Conservation (phyloP, 2,797 vertebrate genomes). For the Acipenser transmontanus region DNA sequence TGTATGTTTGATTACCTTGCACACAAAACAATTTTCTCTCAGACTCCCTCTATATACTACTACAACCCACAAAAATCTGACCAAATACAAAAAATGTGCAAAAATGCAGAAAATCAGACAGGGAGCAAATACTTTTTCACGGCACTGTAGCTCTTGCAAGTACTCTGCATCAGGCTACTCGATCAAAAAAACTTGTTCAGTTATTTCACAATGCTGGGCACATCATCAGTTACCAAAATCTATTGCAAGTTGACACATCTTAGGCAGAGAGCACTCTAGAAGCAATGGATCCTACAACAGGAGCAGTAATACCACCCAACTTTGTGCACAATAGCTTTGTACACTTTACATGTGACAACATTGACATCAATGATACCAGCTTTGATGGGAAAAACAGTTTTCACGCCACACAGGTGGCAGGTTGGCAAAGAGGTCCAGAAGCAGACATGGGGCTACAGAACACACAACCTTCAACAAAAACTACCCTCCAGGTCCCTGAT, state of each 20-base stretch:
- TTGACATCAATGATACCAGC: conserved; percentile 11
- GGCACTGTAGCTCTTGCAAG: neutral
- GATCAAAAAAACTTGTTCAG: conserved; percentile 7
- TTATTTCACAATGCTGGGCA: conserved; percentile 14
- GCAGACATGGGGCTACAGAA: neutral
- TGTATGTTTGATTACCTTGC: too few species aligned
- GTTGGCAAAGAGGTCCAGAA: neutral
- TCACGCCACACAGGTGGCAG: conserved; percentile 8
- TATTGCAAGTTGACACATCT: conserved; percentile 12
- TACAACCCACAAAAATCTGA: too few species aligned
- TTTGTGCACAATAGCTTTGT: conserved; percentile 7
- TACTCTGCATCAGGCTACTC: neutral
- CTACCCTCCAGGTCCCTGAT: neutral
- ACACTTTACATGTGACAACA: conserved; percentile 10
- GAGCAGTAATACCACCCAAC: conserved; percentile 11
- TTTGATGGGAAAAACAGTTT: conserved; percentile 16
- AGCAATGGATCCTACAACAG: conserved; percentile 13
- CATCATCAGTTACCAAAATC: conserved; percentile 6
- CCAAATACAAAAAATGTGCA: too few species aligned
- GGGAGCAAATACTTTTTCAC: too few species aligned
- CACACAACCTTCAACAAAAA: neutral
- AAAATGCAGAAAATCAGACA: too few species aligned
- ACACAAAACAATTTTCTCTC: too few species aligned
- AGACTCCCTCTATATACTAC: too few species aligned
- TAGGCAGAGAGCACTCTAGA: conserved; percentile 10